Evolutionary conservation across 1,140 invertebrate species (phyloP), one percentile per base, ranked within the genome.

Genomic region (Aphis gossypii): DNA sequence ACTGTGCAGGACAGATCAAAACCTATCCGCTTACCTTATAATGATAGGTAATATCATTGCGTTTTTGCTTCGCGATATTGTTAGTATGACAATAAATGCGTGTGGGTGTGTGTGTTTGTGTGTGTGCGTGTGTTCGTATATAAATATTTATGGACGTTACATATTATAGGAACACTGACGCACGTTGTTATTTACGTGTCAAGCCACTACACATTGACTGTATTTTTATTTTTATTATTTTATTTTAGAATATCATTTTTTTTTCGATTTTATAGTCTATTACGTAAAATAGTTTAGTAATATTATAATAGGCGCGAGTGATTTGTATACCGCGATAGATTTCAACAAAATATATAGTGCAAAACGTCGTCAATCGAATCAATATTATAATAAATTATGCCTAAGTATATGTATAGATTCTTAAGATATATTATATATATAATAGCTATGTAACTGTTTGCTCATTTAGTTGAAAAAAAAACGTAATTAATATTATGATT

Each of bases 381-480:
- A 48, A 46, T 46, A 48, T n/a, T 48, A 54, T 89, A 35, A 38
- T 54, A 30, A 68, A 60, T 68, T 90, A 44, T n/a, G 44, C 4
- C 41, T 92, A 92, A 76, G 90, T 92, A 48, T 48, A 51, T 51
- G 68, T 93, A 54, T 84, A 84, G 30, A 68, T 11, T 68, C 11
- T 68, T 68, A 68, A 30, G 9, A 60, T 30, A 60, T 60, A 35
- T 35, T 35, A 46, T 46, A 46, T 46, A 46, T 46, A 51, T 18
- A 14, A 14, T 68, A 68, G 60, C 1, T 68, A 68, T 68, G 60
- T 54, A 38, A 93, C 48, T 84, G 76, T 86, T 93, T 93, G 91
- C 91, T 93, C 91, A 93, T 93, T 93, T 93, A 93, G 91, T 48
- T 30, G 41, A 51, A 92, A 60, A 68, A 48, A 84, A 56, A 93